These are phyloP conservation scores for Drosophila seclusa DNA, from an alignment of 2,888 invertebrate species.

Conservation along the genomic window DNA sequence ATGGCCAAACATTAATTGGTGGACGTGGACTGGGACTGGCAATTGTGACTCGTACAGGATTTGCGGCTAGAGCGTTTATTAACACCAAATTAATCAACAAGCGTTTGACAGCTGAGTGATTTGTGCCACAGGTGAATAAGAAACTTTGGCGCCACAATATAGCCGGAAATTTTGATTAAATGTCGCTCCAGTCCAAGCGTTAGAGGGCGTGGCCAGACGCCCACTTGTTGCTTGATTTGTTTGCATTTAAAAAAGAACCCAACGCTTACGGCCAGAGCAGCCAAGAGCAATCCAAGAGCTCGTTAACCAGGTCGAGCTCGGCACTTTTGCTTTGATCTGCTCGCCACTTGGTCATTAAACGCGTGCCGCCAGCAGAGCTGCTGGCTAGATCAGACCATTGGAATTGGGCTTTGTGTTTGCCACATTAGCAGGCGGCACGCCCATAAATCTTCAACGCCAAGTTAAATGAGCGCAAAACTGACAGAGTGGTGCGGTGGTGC, in stretches of 20 bases:
- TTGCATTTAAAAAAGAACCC: conserved; percentile 34
- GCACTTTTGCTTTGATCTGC: conserved; percentile 64
- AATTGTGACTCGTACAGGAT: conserved; percentile 35
- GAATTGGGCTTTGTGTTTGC: conserved; percentile 42
- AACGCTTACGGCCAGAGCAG: conserved; percentile 41
- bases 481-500: conserved; percentile 8
- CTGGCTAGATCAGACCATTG: conserved; percentile 27
- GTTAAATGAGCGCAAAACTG: conserved; percentile 59
- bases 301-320: conserved; percentile 57
- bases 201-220: conserved; percentile 51
- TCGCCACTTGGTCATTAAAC: conserved; percentile 55
- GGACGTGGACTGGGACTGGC: conserved; percentile 36
- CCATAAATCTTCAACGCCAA: conserved; percentile 71
- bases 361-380: conserved; percentile 69
- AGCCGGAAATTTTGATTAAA: conserved; percentile 65
- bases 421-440: conserved; percentile 56
- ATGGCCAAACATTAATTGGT: conserved; percentile 63
- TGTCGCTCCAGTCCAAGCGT: conserved; percentile 28
- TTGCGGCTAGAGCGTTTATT: conserved; percentile 63
- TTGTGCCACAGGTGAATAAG: conserved; percentile 56
- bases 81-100: conserved; percentile 78
- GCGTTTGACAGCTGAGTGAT: conserved; percentile 78
- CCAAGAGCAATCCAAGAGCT: conserved; percentile 53
- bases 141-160: conserved; percentile 65
- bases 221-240: conserved; percentile 69